Evolutionary conservation across 2,888 invertebrate species (phyloP).

Genomic region (Lasioglossum marginatum): DNA sequence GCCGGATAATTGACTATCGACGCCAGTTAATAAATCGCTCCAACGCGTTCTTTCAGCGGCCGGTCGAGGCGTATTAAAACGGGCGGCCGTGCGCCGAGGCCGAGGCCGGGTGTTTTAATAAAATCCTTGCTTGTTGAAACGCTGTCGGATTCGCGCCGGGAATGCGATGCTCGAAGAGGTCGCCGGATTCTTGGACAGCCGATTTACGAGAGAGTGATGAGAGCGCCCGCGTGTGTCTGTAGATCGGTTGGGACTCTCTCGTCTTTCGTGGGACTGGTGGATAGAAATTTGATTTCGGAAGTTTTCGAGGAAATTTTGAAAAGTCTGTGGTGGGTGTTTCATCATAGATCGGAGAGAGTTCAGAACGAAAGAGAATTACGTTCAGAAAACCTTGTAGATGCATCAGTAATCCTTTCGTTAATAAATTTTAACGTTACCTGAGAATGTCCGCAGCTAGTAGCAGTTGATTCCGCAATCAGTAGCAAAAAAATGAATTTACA

Average conservation of each 20-base stretch:
- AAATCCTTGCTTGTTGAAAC: slow-evolving; percentile 14
- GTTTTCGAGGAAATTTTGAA: too few relatives aligned
- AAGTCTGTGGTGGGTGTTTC: too few relatives aligned
- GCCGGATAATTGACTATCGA: slow-evolving; percentile 57
- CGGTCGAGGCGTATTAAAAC: slow-evolving; percentile 12
- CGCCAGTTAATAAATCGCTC: slow-evolving; percentile 60
- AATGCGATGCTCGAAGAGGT: neutral
- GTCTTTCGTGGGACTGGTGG: neutral
- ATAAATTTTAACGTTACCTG: slow-evolving; percentile 14
- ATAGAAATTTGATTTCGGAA: too few relatives aligned
- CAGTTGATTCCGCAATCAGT: neutral
- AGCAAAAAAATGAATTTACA: neutral
- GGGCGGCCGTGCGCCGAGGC: slow-evolving; percentile 10
- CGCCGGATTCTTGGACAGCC: neutral
- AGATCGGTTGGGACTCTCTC: neutral
- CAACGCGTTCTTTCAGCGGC: slow-evolving; percentile 44
- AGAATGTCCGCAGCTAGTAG: neutral
- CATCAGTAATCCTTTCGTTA: neutral
- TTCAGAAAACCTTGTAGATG: neutral
- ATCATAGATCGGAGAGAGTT: too few relatives aligned
- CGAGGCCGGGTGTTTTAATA: slow-evolving; percentile 36
- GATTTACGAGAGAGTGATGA: slow-evolving; percentile 16
- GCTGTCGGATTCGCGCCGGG: slow-evolving; percentile 10
- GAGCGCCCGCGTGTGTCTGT: neutral
- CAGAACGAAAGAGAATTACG: neutral